Conservation (phyloP, 2,888 invertebrate genomes). For the Andrena bucephala region DNA sequence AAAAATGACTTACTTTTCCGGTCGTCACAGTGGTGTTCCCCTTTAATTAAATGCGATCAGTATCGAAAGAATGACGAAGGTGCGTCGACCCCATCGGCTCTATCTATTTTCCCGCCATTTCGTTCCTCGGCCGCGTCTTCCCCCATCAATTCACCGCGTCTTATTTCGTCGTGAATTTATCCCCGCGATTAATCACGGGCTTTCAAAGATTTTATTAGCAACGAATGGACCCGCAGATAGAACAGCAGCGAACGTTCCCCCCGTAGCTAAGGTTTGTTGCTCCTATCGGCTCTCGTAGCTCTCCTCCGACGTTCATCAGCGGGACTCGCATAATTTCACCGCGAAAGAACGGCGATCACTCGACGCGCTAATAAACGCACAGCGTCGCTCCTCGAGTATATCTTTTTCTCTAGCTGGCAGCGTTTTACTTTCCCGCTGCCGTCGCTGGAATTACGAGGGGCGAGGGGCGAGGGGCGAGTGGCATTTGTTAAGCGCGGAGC, state of each 20-base stretch:
- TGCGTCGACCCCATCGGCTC: background rate
- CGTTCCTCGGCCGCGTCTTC: background rate
- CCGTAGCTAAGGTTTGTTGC: slow-evolving; percentile 7
- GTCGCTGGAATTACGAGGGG: slow-evolving; percentile 53
- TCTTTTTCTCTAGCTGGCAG: slow-evolving; percentile 23
- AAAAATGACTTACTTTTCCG: no score
- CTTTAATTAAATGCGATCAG: background rate
- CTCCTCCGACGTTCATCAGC: background rate
- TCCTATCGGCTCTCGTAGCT: background rate
- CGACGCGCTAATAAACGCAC: slow-evolving; percentile 40
- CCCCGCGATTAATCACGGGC: background rate
- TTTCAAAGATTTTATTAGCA: slow-evolving; percentile 33
- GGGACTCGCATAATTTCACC: slow-evolving; percentile 17
- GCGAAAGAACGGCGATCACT: background rate
- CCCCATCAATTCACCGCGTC: background rate
- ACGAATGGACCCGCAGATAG: background rate
- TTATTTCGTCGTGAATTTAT: slow-evolving; percentile 17
- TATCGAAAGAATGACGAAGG: background rate
- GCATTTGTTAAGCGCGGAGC: slow-evolving; percentile 58
- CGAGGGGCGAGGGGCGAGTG: slow-evolving; percentile 6
- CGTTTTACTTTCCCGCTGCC: slow-evolving; percentile 32
- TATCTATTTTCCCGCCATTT: background rate
- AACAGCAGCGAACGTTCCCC: slow-evolving; percentile 3
- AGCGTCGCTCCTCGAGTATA: slow-evolving; percentile 9
- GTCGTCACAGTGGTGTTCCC: no score